phyloP scores from a whole-genome alignment of 2,888 invertebrate genomes.

The Pterobdella sp. region DNA sequence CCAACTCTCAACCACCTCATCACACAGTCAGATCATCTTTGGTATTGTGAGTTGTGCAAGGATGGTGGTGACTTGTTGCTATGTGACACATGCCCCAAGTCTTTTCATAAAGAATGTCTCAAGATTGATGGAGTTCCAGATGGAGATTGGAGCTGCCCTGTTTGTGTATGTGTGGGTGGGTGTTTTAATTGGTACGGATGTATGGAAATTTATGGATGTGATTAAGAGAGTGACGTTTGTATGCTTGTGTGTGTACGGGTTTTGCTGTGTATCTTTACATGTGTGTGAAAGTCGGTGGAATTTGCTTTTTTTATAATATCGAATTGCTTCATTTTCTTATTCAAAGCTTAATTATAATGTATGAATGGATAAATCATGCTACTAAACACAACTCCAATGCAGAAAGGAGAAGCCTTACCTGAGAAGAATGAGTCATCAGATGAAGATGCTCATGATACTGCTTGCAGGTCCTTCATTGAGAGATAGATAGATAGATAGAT shows the following conservation, averaged over 20 bases:
- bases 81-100: slow-evolving; percentile 39
- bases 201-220: not conserved
- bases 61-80: slow-evolving; percentile 40
- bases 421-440: slow-evolving; percentile 33
- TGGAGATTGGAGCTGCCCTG: slow-evolving; percentile 40
- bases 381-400: no score
- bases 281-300: not conserved
- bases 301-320: no score
- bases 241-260: not conserved
- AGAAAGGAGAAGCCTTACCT: slow-evolving; percentile 35
- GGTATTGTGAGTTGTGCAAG: slow-evolving; percentile 39
- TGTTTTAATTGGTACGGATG: not conserved
- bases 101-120: slow-evolving; percentile 39
- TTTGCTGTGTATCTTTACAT: not conserved
- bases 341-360: no score
- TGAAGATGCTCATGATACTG: slow-evolving; percentile 34
- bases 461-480: slow-evolving; percentile 24
- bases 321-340: no score
- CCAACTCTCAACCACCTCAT: not conserved
- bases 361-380: not conserved
- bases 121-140: slow-evolving; percentile 36
- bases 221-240: not conserved
- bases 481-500: slow-evolving; percentile 16
- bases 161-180: slow-evolving; percentile 37
- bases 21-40: slow-evolving; percentile 38